phyloP scores from a whole-genome alignment of 1,140 invertebrate species.

The Lucilia sericata region DNA sequence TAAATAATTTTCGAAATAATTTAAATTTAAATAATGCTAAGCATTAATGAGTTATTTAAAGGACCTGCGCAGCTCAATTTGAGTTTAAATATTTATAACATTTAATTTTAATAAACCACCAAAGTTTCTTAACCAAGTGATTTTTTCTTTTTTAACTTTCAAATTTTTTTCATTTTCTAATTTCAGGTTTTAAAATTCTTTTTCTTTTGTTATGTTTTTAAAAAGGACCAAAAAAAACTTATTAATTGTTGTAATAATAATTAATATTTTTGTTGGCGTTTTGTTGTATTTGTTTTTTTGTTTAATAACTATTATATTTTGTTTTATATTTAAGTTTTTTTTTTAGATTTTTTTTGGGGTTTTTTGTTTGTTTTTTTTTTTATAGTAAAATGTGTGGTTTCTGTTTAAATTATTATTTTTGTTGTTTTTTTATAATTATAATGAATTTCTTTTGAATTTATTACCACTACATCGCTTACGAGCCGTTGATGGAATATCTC shows the following conservation, averaged over 20 bases:
- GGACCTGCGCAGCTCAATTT: not conserved
- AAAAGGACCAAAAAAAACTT: not conserved
- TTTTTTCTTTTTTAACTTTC: not conserved
- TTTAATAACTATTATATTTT: constrained; percentile 26
- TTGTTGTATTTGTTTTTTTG: constrained; percentile 19
- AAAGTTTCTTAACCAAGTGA: not conserved
- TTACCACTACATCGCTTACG: constrained; percentile 22
- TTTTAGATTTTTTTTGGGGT: not conserved
- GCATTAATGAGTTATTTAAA: constrained; percentile 32
- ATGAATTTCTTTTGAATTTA: constrained; percentile 40
- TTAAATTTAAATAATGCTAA: constrained; percentile 7
- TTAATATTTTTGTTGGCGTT: constrained; percentile 20
- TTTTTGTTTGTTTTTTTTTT: not conserved
- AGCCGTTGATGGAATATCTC: constrained; percentile 49
- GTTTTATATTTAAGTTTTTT: constrained; percentile 15
- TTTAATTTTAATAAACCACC: not conserved
- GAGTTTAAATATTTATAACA: not conserved
- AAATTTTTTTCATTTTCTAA: not conserved
- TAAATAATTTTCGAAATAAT: not conserved
- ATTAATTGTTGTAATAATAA: not conserved
- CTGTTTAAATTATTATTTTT: constrained; percentile 41
- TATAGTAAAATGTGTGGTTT: constrained; percentile 42
- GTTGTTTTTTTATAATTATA: constrained; percentile 42
- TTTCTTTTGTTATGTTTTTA: too few relatives aligned
- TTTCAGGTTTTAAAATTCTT: not conserved